These are phyloP conservation scores for Austrofundulus limnaeus DNA, from an alignment of 2,113 vertebrate genomes.

Conservation along the genomic window DNA sequence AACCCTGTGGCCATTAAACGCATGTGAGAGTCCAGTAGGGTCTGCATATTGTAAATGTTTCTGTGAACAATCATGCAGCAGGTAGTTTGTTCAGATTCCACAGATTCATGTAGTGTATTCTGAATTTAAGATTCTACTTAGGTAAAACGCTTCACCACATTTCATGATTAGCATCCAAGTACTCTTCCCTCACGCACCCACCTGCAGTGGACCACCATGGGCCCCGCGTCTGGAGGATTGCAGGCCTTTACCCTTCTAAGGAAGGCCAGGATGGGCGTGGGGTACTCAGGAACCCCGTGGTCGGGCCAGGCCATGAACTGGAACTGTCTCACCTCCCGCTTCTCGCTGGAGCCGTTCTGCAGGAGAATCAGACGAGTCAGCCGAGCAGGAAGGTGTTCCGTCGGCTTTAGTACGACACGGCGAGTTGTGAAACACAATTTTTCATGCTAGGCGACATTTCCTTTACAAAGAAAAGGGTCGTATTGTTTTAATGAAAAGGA, in stretches of 20 bases:
- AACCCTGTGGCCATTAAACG: not conserved
- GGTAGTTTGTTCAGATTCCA: too few species aligned
- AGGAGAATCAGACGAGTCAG: slow-evolving; percentile 6
- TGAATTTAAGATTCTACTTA: too few species aligned
- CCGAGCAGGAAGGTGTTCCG: too few species aligned
- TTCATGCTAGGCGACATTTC: slow-evolving; percentile 4
- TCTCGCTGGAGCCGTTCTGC: slow-evolving; percentile 94
- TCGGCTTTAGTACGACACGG: not conserved
- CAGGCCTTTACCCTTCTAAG: slow-evolving; percentile 91
- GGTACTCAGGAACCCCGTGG: slow-evolving; percentile 94
- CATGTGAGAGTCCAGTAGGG: not conserved
- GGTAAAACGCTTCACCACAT: not conserved
- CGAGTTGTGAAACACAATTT: slow-evolving; percentile 1
- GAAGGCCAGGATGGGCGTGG: slow-evolving; percentile 93
- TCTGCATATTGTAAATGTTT: not conserved
- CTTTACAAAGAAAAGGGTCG: slow-evolving; percentile 19
- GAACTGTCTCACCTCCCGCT: slow-evolving; percentile 93
- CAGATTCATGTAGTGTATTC: too few species aligned
- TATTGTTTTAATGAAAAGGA: slow-evolving; percentile 17
- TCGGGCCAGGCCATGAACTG: slow-evolving; percentile 98
- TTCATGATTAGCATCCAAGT: not conserved
- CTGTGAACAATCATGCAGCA: not conserved
- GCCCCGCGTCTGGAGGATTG: slow-evolving; percentile 90
- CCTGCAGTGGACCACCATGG: slow-evolving; percentile 98
- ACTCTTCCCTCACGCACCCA: slow-evolving; percentile 49